A percentile compares a stretch with the other conserved stretches of the same genome.
phyloP scores from a whole-genome alignment of 2,797 vertebrate species.

The Mus spretus region DNA sequence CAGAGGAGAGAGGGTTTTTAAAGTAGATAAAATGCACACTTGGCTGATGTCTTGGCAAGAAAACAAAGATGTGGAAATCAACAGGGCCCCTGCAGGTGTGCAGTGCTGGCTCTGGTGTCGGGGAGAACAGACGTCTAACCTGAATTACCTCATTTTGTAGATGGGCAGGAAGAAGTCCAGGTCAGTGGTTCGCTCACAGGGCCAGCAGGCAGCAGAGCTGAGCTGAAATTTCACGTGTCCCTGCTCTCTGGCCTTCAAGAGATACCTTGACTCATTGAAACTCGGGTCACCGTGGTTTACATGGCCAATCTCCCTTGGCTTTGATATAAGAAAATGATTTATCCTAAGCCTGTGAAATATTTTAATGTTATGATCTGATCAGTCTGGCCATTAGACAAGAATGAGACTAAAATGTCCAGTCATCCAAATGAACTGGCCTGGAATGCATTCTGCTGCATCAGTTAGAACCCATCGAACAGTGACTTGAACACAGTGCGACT shows the following conservation, averaged over 20 bases:
- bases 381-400: background rate
- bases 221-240: slow-evolving; percentile 1
- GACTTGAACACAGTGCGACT: background rate
- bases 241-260: background rate
- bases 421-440: background rate
- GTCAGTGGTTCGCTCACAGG: slow-evolving; percentile 8
- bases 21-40: slow-evolving; percentile 41
- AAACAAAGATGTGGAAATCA: background rate
- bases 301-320: background rate
- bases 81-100: background rate
- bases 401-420: background rate
- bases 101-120: slow-evolving; percentile 38
- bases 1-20: background rate
- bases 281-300: background rate
- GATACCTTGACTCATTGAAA: slow-evolving; percentile 19
- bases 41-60: slow-evolving; percentile 47
- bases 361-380: background rate
- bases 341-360: background rate
- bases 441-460: fast-evolving
- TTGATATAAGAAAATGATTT: slow-evolving; percentile 48
- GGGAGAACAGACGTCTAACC: background rate
- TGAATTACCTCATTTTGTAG: slow-evolving; percentile 53
- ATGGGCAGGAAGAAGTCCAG: background rate
- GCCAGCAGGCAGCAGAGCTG: background rate
- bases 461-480: background rate